A percentile compares a stretch with the other conserved stretches of the same genome.
These are phyloP conservation scores for Grammomys dolichurus DNA, from an alignment of 2,113 vertebrate species.

Conservation along the genomic window DNA sequence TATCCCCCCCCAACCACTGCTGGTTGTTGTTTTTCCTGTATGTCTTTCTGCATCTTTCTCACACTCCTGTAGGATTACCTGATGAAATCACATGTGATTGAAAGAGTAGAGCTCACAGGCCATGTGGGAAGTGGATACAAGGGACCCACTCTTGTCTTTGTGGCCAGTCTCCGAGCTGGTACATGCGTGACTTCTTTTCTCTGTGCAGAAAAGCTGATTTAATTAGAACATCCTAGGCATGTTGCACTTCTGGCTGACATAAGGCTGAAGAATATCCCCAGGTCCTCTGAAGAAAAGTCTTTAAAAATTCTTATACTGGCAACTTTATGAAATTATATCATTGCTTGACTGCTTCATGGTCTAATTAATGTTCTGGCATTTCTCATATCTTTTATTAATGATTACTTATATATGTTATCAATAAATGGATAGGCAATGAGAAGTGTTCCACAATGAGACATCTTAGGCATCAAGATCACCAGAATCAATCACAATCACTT, in stretches of 20 bases:
- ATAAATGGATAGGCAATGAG: not conserved
- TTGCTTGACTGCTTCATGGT: not conserved
- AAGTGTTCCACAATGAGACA: not conserved
- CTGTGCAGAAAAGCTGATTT: not conserved
- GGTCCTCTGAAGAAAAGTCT: not conserved
- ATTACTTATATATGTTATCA: not conserved
- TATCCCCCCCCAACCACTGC: not conserved
- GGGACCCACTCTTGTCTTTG: not conserved
- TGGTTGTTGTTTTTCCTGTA: not conserved
- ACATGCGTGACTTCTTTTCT: not conserved
- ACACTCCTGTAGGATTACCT: not conserved
- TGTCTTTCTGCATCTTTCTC: not conserved
- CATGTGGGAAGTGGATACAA: rapidly evolving
- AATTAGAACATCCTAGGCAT: not conserved
- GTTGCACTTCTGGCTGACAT: not conserved
- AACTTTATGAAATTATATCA: not conserved
- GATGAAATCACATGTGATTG: not conserved
- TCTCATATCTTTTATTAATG: not conserved
- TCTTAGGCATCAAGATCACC: not conserved
- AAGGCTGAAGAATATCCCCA: not conserved
- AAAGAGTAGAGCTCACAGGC: not conserved
- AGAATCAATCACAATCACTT: not conserved
- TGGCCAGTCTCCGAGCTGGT: not conserved
- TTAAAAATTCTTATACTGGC: not conserved
- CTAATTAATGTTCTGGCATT: not conserved